phyloP scores from a whole-genome alignment of 2,113 vertebrate species.

The Triplophysa dalaica region DNA sequence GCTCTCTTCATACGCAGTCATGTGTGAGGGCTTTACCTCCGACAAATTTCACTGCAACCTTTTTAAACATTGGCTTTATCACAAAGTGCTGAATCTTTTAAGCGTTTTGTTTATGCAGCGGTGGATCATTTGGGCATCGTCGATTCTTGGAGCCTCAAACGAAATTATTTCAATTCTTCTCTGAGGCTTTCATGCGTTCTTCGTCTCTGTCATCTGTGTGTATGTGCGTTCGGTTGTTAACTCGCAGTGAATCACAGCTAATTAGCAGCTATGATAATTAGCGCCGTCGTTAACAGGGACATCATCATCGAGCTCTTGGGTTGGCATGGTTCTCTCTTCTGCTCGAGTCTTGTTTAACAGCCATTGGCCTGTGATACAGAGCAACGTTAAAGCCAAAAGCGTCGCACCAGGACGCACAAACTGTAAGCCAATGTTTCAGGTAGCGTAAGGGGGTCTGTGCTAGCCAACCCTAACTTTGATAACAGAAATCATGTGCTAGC shows the following conservation, averaged over 20 bases:
- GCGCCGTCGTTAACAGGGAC: conserved; percentile 66
- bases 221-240: conserved; percentile 62
- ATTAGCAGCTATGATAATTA: conserved; percentile 74
- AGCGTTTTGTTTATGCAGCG: conserved; percentile 15
- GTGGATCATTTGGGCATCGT: neutral
- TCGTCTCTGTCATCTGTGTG: conserved; percentile 35
- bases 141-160: no score
- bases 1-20: conserved; percentile 29
- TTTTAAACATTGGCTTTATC: conserved; percentile 12
- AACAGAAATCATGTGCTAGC: neutral
- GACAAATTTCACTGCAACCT: neutral
- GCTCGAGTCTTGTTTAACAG: conserved; percentile 38
- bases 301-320: conserved; percentile 47
- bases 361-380: conserved; percentile 21
- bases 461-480: neutral
- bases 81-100: neutral
- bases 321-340: conserved; percentile 30
- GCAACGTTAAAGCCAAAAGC: conserved; percentile 5
- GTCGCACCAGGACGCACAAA: neutral
- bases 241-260: conserved; percentile 69
- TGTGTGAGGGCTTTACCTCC: conserved; percentile 22
- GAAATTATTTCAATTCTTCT: no score
- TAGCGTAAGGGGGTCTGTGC: neutral
- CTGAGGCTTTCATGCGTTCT: conserved; percentile 33
- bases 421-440: conserved; percentile 8